Evolutionary conservation across 1,140 invertebrate species (phyloP), one percentile per base, ranked within the genome.

Genomic region (Chionoecetes opilio): DNA sequence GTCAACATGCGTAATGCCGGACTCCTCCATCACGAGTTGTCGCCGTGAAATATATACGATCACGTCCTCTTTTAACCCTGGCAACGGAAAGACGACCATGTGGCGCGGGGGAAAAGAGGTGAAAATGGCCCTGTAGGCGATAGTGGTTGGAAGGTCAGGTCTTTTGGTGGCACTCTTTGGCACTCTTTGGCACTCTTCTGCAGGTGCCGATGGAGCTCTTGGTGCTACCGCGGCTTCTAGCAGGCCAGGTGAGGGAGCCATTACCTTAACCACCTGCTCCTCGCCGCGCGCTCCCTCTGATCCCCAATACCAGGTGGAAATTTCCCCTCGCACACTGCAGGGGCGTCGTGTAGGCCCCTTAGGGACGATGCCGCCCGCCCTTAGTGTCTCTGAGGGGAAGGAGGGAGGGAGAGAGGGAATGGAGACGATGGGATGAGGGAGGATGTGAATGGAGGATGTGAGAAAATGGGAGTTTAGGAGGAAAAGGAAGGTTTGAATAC

Each of bases 191-290:
- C n/a, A n/a, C n/a, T n/a, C n/a, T n/a, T n/a, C n/a, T n/a, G 35
- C 31, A 32, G 38, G 86, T 37, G 35, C 38, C 38, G 17, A 29
- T 9, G 35, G 32, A 14, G 5, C 86, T 29, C 17, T n/a, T 37
- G 37, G 2, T 88, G 32, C 5, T 38, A 37, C 17, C n/a, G n/a
- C 86, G 34, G 32, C 35, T n/a, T 26, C 86, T 88, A 38, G 35
- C 35, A 41, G 86, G 86, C 35, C 86, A 88, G 86, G 84, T n/a
- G 63, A 88, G 35, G 86, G 86, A 29, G 21, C 86, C 38, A 38
- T 38, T 88, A 88, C 35, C 86, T 88, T 88, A 88, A 88, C 86
- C 86, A 37, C 38, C 35, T 88, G 35, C 63, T 75, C 63, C 63
- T 26, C 63, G 63, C 63, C 63, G n/a, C 63, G n/a, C 63, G 63